Evolutionary conservation across 2,113 vertebrate species (phyloP).

Genomic region (Calidris pugnax): DNA sequence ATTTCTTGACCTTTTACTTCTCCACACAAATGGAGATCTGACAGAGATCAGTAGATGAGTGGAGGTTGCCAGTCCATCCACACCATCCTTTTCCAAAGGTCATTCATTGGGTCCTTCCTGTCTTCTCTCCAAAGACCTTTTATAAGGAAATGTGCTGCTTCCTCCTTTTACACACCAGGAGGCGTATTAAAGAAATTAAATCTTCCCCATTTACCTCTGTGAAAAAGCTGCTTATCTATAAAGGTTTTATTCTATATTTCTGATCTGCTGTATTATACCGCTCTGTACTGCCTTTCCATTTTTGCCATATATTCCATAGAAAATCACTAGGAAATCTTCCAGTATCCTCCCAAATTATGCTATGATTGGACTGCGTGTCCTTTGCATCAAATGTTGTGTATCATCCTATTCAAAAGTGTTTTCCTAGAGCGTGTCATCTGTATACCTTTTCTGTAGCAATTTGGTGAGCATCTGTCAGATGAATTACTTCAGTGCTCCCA

Average conservation of each 20-base stretch:
- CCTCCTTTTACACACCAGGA: background rate
- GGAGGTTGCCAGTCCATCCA: background rate
- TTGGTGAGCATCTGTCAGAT: background rate
- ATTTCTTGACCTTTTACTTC: background rate
- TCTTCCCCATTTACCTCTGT: background rate
- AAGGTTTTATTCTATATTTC: background rate
- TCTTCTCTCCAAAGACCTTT: background rate
- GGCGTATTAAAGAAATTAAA: background rate
- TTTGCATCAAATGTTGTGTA: background rate
- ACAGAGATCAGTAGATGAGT: background rate
- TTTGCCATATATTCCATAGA: background rate
- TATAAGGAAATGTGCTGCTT: background rate
- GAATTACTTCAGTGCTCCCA: background rate
- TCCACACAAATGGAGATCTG: background rate
- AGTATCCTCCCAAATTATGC: background rate
- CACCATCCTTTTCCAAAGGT: background rate
- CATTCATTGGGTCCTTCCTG: background rate
- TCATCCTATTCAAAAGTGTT: background rate
- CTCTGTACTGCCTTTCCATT: background rate
- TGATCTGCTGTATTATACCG: background rate
- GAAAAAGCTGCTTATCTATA: background rate
- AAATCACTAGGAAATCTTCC: background rate
- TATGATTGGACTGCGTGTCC: background rate
- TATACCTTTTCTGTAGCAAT: background rate
- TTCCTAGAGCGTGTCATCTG: background rate